A percentile compares a stretch with the other conserved stretches of the same genome.
These are phyloP conservation scores for Andrena bicolor DNA, from an alignment of 2,888 invertebrate genomes.

Conservation along the genomic window DNA sequence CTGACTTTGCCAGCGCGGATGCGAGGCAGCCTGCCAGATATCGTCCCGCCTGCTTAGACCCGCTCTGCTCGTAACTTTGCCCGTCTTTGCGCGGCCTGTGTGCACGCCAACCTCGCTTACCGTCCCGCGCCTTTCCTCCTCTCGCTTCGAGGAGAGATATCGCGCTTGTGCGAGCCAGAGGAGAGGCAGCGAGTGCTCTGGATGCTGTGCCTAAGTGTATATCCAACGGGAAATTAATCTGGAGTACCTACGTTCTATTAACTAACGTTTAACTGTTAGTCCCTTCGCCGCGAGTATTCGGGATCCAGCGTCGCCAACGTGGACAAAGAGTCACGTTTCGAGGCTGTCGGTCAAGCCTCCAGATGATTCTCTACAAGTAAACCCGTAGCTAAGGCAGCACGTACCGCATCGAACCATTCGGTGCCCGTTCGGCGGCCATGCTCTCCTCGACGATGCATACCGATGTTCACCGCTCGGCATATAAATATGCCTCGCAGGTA, in stretches of 20 bases:
- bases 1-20: conserved; percentile 52
- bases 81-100: conserved; percentile 21
- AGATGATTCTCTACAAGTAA: no score
- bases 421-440: not conserved
- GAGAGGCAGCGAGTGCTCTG: not conserved
- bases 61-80: conserved; percentile 46
- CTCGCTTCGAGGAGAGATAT: conserved; percentile 36
- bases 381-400: no score
- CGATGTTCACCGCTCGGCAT: not conserved
- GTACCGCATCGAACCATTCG: not conserved
- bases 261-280: no score
- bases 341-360: no score
- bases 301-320: no score
- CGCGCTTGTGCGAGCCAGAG: conserved; percentile 1
- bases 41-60: conserved; percentile 34
- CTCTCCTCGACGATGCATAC: not conserved
- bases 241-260: no score
- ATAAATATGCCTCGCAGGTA: conserved; percentile 25
- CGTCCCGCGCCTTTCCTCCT: conserved; percentile 6
- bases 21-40: conserved; percentile 58
- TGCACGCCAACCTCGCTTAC: conserved; percentile 3
- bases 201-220: not conserved
- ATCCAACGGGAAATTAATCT: not conserved
- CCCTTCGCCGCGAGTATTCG: no score
- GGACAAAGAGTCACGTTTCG: no score